phyloP scores from a whole-genome alignment of 1,140 invertebrate genomes.

The Zophobas morio region DNA sequence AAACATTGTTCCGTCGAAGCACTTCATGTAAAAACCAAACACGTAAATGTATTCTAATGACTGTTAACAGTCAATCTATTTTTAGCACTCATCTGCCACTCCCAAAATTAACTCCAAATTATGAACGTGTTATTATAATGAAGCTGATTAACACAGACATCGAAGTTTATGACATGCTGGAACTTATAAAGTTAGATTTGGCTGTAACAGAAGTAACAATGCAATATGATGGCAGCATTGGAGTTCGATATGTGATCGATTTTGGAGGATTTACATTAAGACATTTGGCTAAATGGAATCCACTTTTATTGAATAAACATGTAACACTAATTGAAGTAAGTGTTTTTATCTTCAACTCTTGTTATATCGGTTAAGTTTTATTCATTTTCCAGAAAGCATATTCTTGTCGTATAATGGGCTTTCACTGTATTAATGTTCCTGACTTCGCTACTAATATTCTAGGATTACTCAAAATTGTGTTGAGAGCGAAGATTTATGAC shows the following conservation, averaged over 20 bases:
- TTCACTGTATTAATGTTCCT: constrained; percentile 23
- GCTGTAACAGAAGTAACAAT: neutral
- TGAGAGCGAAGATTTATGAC: neutral
- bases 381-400: constrained; percentile 16
- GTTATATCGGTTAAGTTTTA: too few species aligned
- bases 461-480: neutral
- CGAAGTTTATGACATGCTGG: neutral
- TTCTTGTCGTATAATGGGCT: neutral
- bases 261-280: too few species aligned
- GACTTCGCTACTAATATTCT: neutral
- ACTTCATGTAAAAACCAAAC: too few species aligned
- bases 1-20: too few species aligned
- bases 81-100: too few species aligned
- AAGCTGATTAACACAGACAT: neutral
- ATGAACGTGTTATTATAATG: neutral
- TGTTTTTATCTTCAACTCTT: too few species aligned
- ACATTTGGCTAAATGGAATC: too few species aligned
- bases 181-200: neutral
- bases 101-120: constrained; percentile 11
- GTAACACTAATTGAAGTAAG: neutral
- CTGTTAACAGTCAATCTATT: too few species aligned
- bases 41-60: too few species aligned
- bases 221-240: neutral
- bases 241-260: too few species aligned
- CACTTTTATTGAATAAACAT: neutral